Evolutionary conservation across 2,797 vertebrate genomes (phyloP).

Genomic region (Siniperca undulata): DNA sequence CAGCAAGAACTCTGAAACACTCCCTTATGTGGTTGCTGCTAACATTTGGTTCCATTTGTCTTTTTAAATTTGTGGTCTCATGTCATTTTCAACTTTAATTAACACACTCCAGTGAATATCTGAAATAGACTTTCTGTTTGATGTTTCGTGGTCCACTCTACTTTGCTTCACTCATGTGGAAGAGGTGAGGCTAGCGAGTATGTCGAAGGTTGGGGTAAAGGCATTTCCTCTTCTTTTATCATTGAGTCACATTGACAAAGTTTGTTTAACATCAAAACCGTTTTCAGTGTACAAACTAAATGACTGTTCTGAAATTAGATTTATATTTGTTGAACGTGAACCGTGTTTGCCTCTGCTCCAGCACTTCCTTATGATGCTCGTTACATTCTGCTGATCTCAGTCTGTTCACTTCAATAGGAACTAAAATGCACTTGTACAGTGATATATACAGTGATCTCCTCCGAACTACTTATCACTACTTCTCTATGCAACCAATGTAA

Average conservation of each 20-base stretch:
- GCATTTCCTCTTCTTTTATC: neutral
- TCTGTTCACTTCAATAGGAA: slow-evolving; percentile 60
- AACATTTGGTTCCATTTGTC: neutral
- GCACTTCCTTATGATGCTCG: neutral
- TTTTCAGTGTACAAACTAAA: slow-evolving; percentile 15
- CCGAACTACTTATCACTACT: slow-evolving; percentile 85
- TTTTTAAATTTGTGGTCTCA: neutral
- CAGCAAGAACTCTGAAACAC: neutral
- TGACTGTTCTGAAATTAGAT: neutral
- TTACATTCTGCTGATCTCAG: slow-evolving; percentile 51
- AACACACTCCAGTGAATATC: neutral
- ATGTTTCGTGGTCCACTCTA: neutral
- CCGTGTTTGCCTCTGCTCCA: neutral
- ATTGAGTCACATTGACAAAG: neutral
- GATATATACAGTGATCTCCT: slow-evolving; percentile 23
- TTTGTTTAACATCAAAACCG: neutral
- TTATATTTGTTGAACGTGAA: neutral
- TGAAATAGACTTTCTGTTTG: slow-evolving; percentile 6
- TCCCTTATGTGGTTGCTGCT: neutral
- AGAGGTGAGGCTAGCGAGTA: neutral
- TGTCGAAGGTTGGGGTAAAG: neutral
- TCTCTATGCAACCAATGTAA: slow-evolving; percentile 93
- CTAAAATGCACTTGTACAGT: slow-evolving; percentile 74
- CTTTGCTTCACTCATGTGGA: neutral
- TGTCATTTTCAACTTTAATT: neutral